phyloP scores from a whole-genome alignment of 2,113 vertebrate genomes.

The Limnothrissa miodon region DNA sequence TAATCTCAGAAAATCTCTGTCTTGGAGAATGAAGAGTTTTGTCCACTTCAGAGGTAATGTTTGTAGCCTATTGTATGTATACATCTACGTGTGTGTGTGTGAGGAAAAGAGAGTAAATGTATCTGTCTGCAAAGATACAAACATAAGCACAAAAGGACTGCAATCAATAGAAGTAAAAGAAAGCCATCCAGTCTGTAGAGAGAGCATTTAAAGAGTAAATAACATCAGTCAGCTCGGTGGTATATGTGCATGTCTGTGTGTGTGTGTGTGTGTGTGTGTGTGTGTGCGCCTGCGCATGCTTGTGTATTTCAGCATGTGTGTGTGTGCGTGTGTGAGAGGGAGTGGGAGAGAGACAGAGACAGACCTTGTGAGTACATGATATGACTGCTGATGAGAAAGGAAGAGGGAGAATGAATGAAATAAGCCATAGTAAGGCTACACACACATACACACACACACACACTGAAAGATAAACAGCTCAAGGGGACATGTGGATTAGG shows the following conservation, averaged over 20 bases:
- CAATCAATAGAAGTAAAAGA: slow-evolving; percentile 61
- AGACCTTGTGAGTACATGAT: slow-evolving; percentile 36
- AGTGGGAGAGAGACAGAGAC: not conserved
- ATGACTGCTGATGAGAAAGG: slow-evolving; percentile 52
- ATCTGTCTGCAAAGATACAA: not conserved
- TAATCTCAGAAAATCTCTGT: slow-evolving; percentile 34
- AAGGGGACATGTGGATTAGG: not conserved
- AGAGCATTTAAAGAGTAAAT: slow-evolving; percentile 64
- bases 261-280: not conserved
- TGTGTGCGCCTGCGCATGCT: not conserved
- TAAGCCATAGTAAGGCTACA: slow-evolving; percentile 16
- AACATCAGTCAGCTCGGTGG: slow-evolving; percentile 54
- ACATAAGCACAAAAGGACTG: slow-evolving; percentile 49
- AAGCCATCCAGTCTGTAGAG: slow-evolving; percentile 42
- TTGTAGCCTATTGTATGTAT: no score
- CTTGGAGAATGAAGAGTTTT: slow-evolving; percentile 45
- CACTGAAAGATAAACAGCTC: not conserved
- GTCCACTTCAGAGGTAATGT: slow-evolving; percentile 5
- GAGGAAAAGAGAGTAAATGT: not conserved
- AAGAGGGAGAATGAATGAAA: slow-evolving; percentile 44
- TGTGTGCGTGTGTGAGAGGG: not conserved
- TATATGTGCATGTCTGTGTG: not conserved
- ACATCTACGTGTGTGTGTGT: slow-evolving; percentile 40
- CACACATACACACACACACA: slow-evolving; percentile 13
- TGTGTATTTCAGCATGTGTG: not conserved